Percentiles rank a stretch among this genome's conserved stretches.
These are phyloP conservation scores for Hydrochoerus hydrochaeris DNA, from an alignment of 2,113 vertebrate genomes.

Conservation along the genomic window DNA sequence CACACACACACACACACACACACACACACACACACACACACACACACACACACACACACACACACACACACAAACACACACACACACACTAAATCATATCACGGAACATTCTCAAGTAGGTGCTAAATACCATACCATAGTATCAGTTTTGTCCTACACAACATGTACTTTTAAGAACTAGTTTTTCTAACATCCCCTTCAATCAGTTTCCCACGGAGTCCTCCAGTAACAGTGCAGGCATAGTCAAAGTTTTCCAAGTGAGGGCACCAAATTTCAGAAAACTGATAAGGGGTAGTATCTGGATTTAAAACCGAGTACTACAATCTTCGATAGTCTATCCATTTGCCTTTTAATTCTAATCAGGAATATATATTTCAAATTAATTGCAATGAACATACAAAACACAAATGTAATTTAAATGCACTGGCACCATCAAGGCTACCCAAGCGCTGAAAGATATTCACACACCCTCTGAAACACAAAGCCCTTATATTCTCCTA, in stretches of 20 bases:
- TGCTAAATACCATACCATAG: neutral
- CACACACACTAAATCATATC: neutral
- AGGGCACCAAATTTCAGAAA: conserved; percentile 22
- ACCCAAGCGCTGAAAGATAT: neutral
- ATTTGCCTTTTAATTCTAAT: neutral
- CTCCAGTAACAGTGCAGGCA: conserved; percentile 1
- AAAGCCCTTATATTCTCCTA: neutral
- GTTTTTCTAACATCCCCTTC: neutral
- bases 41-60: too few species aligned
- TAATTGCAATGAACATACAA: neutral
- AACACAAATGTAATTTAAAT: conserved; percentile 6
- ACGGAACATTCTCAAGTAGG: neutral
- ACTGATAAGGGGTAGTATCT: neutral
- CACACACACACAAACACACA: too few species aligned
- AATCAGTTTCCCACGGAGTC: neutral
- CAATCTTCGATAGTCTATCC: neutral
- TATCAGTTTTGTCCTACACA: neutral
- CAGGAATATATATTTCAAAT: conserved; percentile 37
- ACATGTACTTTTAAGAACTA: neutral
- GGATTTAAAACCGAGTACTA: neutral
- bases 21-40: too few species aligned
- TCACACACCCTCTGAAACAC: neutral
- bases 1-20: too few species aligned
- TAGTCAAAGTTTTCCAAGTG: neutral
- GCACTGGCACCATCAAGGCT: neutral